Conservation (phyloP, 2,888 invertebrate genomes). For the Metellina segmentata region DNA sequence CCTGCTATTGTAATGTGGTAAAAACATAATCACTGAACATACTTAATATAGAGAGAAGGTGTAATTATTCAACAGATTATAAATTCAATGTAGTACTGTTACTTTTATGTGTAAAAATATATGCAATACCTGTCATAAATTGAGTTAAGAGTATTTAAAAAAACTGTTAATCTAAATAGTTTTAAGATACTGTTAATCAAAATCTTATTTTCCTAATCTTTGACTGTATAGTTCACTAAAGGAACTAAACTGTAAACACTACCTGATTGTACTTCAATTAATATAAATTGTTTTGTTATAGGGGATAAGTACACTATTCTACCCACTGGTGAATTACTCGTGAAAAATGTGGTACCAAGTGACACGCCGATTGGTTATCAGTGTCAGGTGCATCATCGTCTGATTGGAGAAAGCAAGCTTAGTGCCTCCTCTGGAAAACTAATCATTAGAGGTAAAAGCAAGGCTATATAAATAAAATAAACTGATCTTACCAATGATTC, state of each 20-base stretch:
- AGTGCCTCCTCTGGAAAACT: slow-evolving; percentile 96
- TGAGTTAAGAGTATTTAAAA: not conserved
- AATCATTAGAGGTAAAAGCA: slow-evolving; percentile 92
- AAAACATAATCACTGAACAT: too few relatives aligned
- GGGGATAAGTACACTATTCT: slow-evolving; percentile 74
- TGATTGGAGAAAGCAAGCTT: slow-evolving; percentile 94
- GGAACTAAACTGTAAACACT: too few relatives aligned
- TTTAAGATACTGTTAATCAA: not conserved
- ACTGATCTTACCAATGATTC: too few relatives aligned
- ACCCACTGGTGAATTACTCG: slow-evolving; percentile 69
- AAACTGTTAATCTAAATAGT: not conserved
- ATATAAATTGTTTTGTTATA: not conserved
- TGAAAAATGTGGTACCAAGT: slow-evolving; percentile 60
- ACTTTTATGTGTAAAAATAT: too few relatives aligned
- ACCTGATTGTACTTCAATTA: too few relatives aligned
- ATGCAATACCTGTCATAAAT: too few relatives aligned
- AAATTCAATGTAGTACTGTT: too few relatives aligned
- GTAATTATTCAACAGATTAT: too few relatives aligned
- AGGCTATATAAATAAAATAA: too few relatives aligned
- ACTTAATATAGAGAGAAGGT: too few relatives aligned
- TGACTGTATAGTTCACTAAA: too few relatives aligned
- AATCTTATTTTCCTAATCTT: not conserved
- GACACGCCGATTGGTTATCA: slow-evolving; percentile 71
- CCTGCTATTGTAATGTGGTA: too few relatives aligned
- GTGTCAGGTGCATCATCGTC: slow-evolving; percentile 94